Evolutionary conservation across 1,140 invertebrate genomes (phyloP).

Genomic region (Drosophila orena): DNA sequence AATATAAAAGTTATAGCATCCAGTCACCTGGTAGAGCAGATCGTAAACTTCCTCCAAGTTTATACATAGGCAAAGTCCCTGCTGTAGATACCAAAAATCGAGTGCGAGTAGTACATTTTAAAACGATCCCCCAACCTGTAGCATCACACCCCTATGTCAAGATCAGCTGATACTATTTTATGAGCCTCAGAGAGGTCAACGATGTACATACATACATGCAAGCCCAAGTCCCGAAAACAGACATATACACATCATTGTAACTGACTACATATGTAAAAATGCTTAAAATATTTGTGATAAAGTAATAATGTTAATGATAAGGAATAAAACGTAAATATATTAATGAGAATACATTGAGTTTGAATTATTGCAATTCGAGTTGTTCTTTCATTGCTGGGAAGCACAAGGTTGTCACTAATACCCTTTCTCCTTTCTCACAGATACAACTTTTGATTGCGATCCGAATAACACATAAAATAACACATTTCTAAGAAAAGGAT

Average conservation of each 20-base stretch:
- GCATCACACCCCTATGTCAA: conserved; percentile 35
- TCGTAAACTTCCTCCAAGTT: conserved; percentile 69
- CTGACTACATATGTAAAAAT: conserved; percentile 81
- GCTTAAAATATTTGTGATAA: conserved; percentile 84
- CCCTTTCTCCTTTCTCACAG: too few species aligned
- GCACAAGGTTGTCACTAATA: background rate
- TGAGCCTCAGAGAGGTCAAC: conserved; percentile 50
- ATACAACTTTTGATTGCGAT: too few species aligned
- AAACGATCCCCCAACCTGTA: conserved; percentile 52
- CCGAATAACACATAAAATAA: too few species aligned
- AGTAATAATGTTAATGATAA: conserved; percentile 81
- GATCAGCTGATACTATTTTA: conserved; percentile 51
- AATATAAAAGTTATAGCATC: conserved; percentile 58
- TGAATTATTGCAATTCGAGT: background rate
- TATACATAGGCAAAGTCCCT: conserved; percentile 57
- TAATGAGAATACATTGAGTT: conserved; percentile 42
- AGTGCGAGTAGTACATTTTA: conserved; percentile 56
- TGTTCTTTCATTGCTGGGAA: background rate
- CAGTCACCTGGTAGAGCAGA: conserved; percentile 58
- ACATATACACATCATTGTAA: conserved; percentile 74
- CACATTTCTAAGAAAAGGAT: too few species aligned
- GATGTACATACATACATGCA: conserved; percentile 72
- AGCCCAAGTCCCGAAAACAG: conserved; percentile 13
- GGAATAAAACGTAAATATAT: conserved; percentile 75
- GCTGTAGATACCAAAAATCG: conserved; percentile 67